A percentile compares a stretch with the other conserved stretches of the same genome.
phyloP scores from a whole-genome alignment of 2,113 vertebrate species.

The Pterocles gutturalis region DNA sequence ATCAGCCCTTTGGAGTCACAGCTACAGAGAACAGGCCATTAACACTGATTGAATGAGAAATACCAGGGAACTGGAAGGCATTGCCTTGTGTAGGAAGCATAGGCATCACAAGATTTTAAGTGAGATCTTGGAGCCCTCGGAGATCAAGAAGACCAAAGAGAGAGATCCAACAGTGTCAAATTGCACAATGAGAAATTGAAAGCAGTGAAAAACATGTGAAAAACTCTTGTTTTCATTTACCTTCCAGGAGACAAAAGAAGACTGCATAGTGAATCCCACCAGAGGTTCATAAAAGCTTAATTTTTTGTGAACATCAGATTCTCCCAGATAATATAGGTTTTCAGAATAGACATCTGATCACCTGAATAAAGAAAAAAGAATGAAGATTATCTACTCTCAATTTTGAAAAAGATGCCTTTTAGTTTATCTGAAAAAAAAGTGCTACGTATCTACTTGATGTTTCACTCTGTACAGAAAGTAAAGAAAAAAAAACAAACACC shows the following conservation, averaged over 20 bases:
- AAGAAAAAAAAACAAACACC: not conserved
- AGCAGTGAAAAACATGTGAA: not conserved
- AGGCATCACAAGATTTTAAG: not conserved
- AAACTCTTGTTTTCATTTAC: not conserved
- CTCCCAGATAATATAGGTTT: not conserved
- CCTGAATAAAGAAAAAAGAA: not conserved
- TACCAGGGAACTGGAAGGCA: not conserved
- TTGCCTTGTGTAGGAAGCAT: not conserved
- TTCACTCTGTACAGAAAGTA: not conserved
- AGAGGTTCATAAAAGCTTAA: not conserved
- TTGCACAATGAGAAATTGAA: not conserved
- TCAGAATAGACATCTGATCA: not conserved
- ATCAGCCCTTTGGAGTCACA: not conserved
- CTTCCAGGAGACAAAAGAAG: not conserved
- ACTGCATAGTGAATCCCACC: not conserved
- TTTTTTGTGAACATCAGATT: not conserved
- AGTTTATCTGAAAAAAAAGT: not conserved
- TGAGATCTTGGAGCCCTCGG: not conserved
- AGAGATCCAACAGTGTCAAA: not conserved
- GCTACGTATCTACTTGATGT: not conserved
- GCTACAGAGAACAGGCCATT: not conserved
- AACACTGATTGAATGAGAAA: accelerated
- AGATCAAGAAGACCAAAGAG: not conserved
- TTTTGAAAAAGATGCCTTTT: not conserved
- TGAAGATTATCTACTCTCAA: not conserved